Evolutionary conservation across 2,888 invertebrate genomes (phyloP), one percentile per base, ranked within the genome.

Genomic region (Galerucella nymphaeae): DNA sequence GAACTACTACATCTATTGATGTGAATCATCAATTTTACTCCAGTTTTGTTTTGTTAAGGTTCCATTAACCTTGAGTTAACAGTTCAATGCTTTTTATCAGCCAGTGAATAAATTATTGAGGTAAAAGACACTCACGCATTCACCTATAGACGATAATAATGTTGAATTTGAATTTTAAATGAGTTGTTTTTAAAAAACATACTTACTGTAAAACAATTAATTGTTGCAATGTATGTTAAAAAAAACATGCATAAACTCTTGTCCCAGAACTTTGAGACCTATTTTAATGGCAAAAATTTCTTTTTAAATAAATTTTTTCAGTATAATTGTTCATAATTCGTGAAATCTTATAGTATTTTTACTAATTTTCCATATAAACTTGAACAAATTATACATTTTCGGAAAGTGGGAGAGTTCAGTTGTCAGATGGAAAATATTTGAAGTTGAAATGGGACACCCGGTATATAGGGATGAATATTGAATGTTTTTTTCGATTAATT

Each of bases 51-150:
- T 70, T 65, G 13, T 18, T 41, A 45, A 66, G 58, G 50, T 66
- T 14, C 38, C 16, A 23, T 2, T 30, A 48, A 66, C 74, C 74
- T 74, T 71, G 62, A 65, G 58, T 63, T 64, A 73, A 64, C 68
- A 65, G 71, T 74, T 74, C 71, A 74, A 66, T 66, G 70, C 48
- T 68, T 65, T 41, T 38, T 62, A 62, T 62, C 42, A 13, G 8
- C 14, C 59, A 16, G 38, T 14, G 38, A 59, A 16, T 59, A 59
- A n/a, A 38, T 58, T 38, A 57, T 57, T 23, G 23, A 57, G 57
- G 23, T 57, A 18, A 57, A 57, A 20, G 18, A 53, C 53, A 53
- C 18, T 53, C 53, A 18, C 53, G 53, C 11, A 53, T 10, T 18
- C 11, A 18, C 16, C 5, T 16, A 50, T 8, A 16, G n/a, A 16